Conservation (phyloP, 1,140 invertebrate genomes). For the Lepidurus packardi region DNA sequence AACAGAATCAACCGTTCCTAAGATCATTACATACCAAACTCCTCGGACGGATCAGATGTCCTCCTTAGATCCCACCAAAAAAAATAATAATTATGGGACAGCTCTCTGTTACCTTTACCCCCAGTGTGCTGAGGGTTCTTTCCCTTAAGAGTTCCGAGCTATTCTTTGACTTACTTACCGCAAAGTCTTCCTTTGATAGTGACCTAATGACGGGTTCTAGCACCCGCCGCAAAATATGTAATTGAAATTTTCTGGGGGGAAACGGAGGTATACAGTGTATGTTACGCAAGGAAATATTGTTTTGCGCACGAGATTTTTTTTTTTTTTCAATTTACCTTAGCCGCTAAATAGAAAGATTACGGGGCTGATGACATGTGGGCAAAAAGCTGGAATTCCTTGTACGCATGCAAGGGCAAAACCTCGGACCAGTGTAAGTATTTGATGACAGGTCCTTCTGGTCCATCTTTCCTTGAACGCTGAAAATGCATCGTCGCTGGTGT, state of each 20-base stretch:
- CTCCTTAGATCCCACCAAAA: background rate
- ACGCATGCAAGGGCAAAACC: constrained; percentile 4
- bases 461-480: background rate
- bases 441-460: background rate
- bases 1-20: background rate
- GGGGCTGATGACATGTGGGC: background rate
- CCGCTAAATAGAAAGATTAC: background rate
- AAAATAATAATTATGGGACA: background rate
- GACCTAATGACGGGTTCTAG: background rate
- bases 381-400: background rate
- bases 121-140: background rate
- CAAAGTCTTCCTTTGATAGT: background rate
- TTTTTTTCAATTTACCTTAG: background rate
- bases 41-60: background rate
- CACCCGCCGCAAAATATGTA: background rate
- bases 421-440: background rate
- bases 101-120: background rate
- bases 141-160: background rate
- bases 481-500: background rate
- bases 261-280: background rate
- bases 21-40: background rate
- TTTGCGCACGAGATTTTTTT: background rate
- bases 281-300: background rate
- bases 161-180: background rate
- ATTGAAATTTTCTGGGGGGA: background rate